Conservation (phyloP, 2,113 vertebrate species). For the Petrocephalus zakoni region DNA sequence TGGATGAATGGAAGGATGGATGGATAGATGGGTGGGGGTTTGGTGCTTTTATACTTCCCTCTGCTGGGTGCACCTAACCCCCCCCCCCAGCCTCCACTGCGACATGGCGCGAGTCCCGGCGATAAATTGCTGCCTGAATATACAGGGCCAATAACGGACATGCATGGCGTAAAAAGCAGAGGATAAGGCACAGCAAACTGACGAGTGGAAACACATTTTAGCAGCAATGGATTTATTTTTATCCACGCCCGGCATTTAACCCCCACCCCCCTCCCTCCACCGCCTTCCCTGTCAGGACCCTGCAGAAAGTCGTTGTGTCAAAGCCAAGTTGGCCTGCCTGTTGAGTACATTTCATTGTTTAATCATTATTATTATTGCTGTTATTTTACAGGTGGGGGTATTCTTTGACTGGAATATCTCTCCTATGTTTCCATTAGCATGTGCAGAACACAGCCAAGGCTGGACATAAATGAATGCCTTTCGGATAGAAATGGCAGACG, state of each 20-base stretch:
- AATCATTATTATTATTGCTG: constrained; percentile 12
- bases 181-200: neutral
- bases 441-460: neutral
- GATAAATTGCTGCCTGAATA: neutral
- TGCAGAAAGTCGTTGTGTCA: neutral
- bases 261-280: neutral
- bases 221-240: neutral
- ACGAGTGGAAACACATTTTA: constrained; percentile 5
- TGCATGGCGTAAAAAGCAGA: neutral
- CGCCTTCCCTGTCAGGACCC: neutral
- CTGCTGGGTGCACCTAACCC: neutral
- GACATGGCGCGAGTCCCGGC: neutral
- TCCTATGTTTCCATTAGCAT: neutral
- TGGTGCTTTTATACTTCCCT: neutral
- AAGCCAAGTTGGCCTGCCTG: neutral
- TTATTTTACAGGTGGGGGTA: neutral
- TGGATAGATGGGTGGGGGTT: too few species aligned
- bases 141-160: neutral
- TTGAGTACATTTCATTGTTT: neutral
- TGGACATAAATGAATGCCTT: neutral
- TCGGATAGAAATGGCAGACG: neutral
- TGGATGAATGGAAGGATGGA: too few species aligned
- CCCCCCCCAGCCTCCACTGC: neutral
- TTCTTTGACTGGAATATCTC: neutral
- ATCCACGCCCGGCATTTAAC: neutral